Percentiles rank a stretch among this genome's conserved stretches.
Conservation (phyloP, 2,888 invertebrate genomes). For the Creontiades dilutus region DNA sequence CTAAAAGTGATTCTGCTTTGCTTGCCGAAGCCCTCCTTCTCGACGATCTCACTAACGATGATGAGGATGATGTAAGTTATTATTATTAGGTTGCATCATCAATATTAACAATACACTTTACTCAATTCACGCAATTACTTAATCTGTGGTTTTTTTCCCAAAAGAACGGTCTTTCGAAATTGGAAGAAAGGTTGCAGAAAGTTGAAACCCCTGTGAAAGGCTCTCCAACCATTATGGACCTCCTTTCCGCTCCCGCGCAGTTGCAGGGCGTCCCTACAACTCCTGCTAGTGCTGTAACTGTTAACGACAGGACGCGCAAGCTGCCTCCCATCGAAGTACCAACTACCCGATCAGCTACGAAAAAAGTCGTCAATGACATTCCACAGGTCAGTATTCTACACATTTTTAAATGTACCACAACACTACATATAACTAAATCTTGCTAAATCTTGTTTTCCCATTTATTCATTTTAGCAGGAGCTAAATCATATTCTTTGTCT, state of each 20-base stretch:
- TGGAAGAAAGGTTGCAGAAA: neutral
- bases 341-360: slow-evolving; percentile 82
- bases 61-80: slow-evolving; percentile 54
- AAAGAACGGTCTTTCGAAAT: neutral
- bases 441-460: too few relatives aligned
- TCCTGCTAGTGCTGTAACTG: slow-evolving; percentile 75
- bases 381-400: slow-evolving; percentile 46
- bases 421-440: too few relatives aligned
- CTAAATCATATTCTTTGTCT: too few relatives aligned
- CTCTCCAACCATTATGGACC: neutral
- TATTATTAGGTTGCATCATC: neutral
- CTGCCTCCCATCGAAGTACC: slow-evolving; percentile 91
- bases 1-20: slow-evolving; percentile 71
- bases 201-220: neutral
- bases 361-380: slow-evolving; percentile 70
- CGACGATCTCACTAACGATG: slow-evolving; percentile 73
- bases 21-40: slow-evolving; percentile 72
- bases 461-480: too few relatives aligned
- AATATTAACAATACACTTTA: neutral
- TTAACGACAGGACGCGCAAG: slow-evolving; percentile 70
- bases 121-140: neutral
- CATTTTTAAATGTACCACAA: too few relatives aligned
- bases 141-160: neutral
- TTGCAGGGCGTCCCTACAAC: slow-evolving; percentile 77
- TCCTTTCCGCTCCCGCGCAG: slow-evolving; percentile 67